Conservation (phyloP, 2,113 vertebrate species). For the Chrysochloris asiatica region DNA sequence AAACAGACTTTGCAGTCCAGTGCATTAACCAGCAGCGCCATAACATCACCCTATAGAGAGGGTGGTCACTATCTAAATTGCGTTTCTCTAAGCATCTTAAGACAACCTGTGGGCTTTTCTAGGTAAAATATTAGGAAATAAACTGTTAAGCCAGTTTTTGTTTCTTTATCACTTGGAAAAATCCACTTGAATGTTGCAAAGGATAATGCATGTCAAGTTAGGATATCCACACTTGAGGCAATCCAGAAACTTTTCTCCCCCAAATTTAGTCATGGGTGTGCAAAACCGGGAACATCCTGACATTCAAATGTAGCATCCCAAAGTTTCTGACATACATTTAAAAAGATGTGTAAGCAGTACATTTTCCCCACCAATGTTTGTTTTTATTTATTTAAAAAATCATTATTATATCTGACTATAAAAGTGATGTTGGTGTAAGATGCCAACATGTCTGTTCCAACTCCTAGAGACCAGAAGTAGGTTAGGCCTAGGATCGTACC, state of each 20-base stretch:
- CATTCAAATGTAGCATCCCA: neutral
- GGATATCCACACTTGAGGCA: neutral
- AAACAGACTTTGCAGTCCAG: too few relatives aligned
- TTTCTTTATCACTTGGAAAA: neutral
- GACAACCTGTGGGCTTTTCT: neutral
- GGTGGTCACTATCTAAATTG: too few relatives aligned
- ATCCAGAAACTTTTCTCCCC: neutral
- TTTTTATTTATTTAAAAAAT: constrained; percentile 49
- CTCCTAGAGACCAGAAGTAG: neutral
- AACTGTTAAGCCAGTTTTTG: neutral
- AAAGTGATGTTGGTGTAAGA: neutral
- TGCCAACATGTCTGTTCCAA: too few relatives aligned
- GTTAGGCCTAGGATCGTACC: too few relatives aligned
- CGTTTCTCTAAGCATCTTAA: neutral
- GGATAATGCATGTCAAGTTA: neutral
- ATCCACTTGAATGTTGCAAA: neutral
- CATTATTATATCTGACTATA: neutral
- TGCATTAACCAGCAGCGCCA: too few relatives aligned
- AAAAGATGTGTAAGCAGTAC: neutral
- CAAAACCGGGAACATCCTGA: neutral
- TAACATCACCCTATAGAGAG: too few relatives aligned
- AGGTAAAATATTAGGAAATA: constrained; percentile 4
- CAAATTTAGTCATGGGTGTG: neutral
- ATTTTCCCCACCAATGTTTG: neutral
- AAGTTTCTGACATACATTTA: neutral